Evolutionary conservation across 2,888 invertebrate genomes (phyloP), one percentile per base, ranked within the genome.

Genomic region (Oscheius sp.): DNA sequence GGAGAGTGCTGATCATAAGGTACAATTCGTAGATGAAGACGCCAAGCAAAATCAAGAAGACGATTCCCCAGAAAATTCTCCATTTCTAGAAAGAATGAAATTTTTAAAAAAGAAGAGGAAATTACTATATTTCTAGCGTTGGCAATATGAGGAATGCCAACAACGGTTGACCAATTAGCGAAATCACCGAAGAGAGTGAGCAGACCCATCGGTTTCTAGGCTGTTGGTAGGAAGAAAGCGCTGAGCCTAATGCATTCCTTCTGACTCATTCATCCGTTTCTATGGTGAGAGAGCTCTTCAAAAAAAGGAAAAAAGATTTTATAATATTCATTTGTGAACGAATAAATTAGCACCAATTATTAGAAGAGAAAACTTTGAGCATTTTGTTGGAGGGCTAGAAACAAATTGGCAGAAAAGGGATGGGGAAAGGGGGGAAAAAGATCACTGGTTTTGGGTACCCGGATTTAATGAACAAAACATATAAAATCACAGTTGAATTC

Each of bases 91-190:
- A 50, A 45, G 15, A 17, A 6, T 34, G 4, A 45, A 23, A 23
- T 17, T n/a, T n/a, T n/a, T n/a, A n/a, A n/a, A n/a, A n/a, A n/a
- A 45, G 10, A 37, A 42, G 23, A n/a, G 23, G n/a, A 20, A 6
- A 2, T 15, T 20, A 76, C 73, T 69, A 70, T 74, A 50, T 69
- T 75, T 27, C 70, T 70, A 0, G 80, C 75, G 65, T 78, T 77
- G 15, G 78, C 73, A 10, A 80, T 75, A 42, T 78, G 78, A 0
- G 78, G 78, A 5, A 80, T 71, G 0, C 71, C 76, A n/a, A 72
- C 73, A 29, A 80, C 78, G 6, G 80, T 80, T 5, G 74, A 73
- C 80, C 80, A 80, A 68, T 76, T 74, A 45, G 78, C 77, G 39
- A 80, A 80, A 66, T 80, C 80, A n/a, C 64, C 58, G 39, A 77